Base-by-base conservation (phyloP, 2,888 invertebrate genomes). In the Pyrocoelia pectoralis region DNA sequence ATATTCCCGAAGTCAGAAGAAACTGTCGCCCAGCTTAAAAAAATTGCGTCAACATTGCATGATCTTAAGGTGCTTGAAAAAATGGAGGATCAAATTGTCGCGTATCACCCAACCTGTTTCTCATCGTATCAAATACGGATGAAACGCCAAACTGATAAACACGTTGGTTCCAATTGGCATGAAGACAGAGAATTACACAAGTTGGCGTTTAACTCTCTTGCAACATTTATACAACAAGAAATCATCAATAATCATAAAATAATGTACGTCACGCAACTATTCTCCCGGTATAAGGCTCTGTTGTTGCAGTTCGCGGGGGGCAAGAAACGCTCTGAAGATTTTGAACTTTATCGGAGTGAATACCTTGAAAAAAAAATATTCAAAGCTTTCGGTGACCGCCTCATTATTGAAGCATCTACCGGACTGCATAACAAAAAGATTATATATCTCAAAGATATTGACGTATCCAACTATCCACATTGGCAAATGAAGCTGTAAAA, bases 401-500 rank as follows among this genome's bases (percentile, higher is more conserved):
- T 8, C 33, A 33, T n/a, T 33, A 33, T 33, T 43, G 41, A 43
- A 43, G 12, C 41, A 43, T 43, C 41, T 43, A 43, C 41, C 15
- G 15, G 41, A 43, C 41, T 8, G 41, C 41, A 43, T 43, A 43
- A 43, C 15, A 13, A 43, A 43, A 43, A 15, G 41, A 15, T 43
- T 43, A 43, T 43, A 43, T 15, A 15, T 8, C 15, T 15, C 8
- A 43, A 43, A 8, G n/a, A 43, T 15, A 43, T 43, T 2, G 13
- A 40, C 40, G n/a, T 40, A 40, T 40, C n/a, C n/a, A n/a, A n/a
- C n/a, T n/a, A n/a, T n/a, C 13, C 2, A 40, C 40, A 40, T 40
- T 40, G 41, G 41, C 41, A 43, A 43, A 43, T 43, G 15, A 43
- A 43, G 41, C 15, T 15, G 15, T 43, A 15, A 43, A 43, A 43